phyloP scores from a whole-genome alignment of 2,888 invertebrate genomes.

The Dione vanillae region DNA sequence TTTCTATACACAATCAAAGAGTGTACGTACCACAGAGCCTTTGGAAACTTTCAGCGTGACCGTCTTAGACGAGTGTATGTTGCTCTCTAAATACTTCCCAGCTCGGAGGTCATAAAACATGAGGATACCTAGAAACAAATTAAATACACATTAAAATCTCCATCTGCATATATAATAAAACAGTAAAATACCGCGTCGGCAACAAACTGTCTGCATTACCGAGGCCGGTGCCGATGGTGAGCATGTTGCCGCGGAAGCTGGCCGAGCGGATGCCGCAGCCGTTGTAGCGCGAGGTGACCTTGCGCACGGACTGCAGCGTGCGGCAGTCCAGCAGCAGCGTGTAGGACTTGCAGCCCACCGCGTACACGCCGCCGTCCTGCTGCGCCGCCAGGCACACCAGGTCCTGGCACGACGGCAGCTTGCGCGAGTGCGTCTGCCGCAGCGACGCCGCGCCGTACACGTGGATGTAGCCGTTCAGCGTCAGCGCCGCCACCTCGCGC shows the following conservation, averaged over 20 bases:
- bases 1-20: no score
- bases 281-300: constrained; percentile 93
- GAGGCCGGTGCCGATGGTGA: constrained; percentile 96
- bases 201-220: no score
- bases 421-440: constrained; percentile 93
- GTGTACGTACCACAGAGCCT: constrained; percentile 91
- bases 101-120: constrained; percentile 97
- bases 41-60: constrained; percentile 94
- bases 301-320: constrained; percentile 91
- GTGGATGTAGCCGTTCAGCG: constrained; percentile 96
- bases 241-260: constrained; percentile 93
- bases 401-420: constrained; percentile 95
- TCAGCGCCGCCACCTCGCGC: constrained; percentile 95
- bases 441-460: constrained; percentile 96
- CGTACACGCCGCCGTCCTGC: constrained; percentile 94
- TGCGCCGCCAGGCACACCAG: constrained; percentile 94
- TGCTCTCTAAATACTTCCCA: constrained; percentile 95
- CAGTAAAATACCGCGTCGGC: not conserved
- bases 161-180: not conserved
- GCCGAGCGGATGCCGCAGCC: constrained; percentile 97
- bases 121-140: constrained; percentile 87
- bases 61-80: constrained; percentile 94
- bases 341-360: constrained; percentile 97
- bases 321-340: constrained; percentile 95
- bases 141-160: no score